phyloP scores from a whole-genome alignment of 2,888 invertebrate genomes.

The Carcina quercana region DNA sequence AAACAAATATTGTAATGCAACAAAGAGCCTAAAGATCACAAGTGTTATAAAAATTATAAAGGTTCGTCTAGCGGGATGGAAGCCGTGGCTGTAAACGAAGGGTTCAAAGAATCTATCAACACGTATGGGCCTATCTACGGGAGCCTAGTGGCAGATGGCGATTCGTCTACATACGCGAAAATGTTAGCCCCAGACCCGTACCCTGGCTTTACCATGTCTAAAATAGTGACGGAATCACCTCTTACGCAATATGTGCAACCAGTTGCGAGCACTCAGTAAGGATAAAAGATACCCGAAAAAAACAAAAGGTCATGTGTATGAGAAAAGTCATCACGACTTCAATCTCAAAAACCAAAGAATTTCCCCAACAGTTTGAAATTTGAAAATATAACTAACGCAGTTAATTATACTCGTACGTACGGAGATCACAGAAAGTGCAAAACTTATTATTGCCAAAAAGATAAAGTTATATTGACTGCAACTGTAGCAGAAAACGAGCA shows the following conservation, averaged over 20 bases:
- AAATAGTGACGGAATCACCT: conserved; percentile 20
- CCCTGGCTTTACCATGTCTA: conserved; percentile 1
- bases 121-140: conserved; percentile 3
- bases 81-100: conserved; percentile 1
- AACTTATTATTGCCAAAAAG: conserved; percentile 12
- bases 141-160: conserved; percentile 7
- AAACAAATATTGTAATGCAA: conserved; percentile 9
- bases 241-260: conserved; percentile 17
- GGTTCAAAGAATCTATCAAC: conserved; percentile 7
- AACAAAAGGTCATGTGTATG: conserved; percentile 7
- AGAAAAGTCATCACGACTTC: conserved; percentile 5
- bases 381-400: conserved; percentile 7
- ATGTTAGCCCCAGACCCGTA: conserved; percentile 13
- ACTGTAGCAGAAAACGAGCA: conserved; percentile 3
- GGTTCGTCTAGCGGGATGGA: conserved; percentile 9
- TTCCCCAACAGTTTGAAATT: neutral
- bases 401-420: conserved; percentile 22
- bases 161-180: conserved; percentile 3
- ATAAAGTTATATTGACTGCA: too few species aligned
- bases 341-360: neutral
- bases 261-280: conserved; percentile 9
- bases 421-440: conserved; percentile 17
- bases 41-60: conserved; percentile 7
- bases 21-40: neutral
- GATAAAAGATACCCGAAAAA: conserved; percentile 12